Base-by-base conservation (phyloP, 2,797 vertebrate genomes). In the Atherinosoma microstoma region DNA sequence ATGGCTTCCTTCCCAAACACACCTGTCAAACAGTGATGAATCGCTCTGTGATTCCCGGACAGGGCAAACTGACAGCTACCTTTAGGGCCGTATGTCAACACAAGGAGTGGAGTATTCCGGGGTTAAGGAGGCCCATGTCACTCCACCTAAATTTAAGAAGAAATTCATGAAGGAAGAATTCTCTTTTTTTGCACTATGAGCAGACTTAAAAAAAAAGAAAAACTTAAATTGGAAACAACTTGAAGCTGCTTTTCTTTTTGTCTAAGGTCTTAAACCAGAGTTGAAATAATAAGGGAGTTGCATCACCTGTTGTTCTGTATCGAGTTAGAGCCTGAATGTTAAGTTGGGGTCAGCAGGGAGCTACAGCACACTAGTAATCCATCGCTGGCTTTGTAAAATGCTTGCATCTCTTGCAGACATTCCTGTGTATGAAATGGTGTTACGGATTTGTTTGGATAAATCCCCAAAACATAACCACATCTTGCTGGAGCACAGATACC, bases 81-180 rank as follows among this genome's bases (percentile, higher is more conserved):
- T 91, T 90, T 83, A 86, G 77, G 75, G 82, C 79, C 78, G 67
- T 68, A 54, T 81, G 90, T 89, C 90, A 90, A 82, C 89, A 91
- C 79, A 70, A 80, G 49, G 72, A 90, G 80, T 87, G 82, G 86
- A 85, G 78, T 67, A 81, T 85, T 88, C 69, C 45, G 78, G 83
- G 89, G 90, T 91, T 90, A 93, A 91, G 89, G 82, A 92, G 91
- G 80, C 75, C 82, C 60, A 66, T 86, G 89, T 88, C 87, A 89
- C 72, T 70, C 70, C 63, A 27, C 56, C 62, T 67, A 64, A n/a
- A 76, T 75, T 67, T 54, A 65, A 73, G 58, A 47, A n/a, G 24
- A 57, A 57, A 66, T 20, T 20, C 8, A 42, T 18, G 18, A 7
- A 68, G 40, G 34, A 15, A n/a, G 15, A 13, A 8, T 18, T 45